Conservation (phyloP, 2,797 vertebrate species). For the Lacerta viridis region DNA sequence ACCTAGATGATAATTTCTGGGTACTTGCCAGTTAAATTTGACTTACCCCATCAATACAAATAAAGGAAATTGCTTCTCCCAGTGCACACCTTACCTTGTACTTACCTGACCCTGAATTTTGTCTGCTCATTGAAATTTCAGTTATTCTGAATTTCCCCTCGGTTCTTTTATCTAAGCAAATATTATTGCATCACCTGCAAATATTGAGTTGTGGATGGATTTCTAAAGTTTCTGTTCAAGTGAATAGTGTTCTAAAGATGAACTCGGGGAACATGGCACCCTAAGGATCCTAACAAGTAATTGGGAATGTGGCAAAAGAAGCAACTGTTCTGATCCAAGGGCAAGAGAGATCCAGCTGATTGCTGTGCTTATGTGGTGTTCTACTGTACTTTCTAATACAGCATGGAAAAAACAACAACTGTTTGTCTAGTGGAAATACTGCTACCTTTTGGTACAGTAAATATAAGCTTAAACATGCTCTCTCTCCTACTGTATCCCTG, state of each 20-base stretch:
- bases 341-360: neutral
- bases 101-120: conserved; percentile 77
- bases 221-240: neutral
- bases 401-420: fast-evolving
- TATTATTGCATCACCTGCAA: conserved; percentile 51
- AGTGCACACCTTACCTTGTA: conserved; percentile 68
- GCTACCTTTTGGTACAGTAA: neutral
- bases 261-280: neutral
- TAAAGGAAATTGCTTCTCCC: conserved; percentile 73
- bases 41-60: conserved; percentile 71
- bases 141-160: conserved; percentile 69
- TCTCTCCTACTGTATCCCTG: conserved; percentile 7
- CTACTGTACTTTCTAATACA: neutral
- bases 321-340: neutral
- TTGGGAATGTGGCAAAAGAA: neutral
- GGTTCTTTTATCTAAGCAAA: conserved; percentile 65
- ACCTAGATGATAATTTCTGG: conserved; percentile 54
- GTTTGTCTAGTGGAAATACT: conserved; percentile 53
- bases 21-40: conserved; percentile 72
- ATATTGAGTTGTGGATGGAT: conserved; percentile 51
- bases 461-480: neutral
- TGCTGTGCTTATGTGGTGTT: neutral
- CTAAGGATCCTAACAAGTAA: neutral
- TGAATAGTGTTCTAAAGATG: neutral
- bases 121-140: conserved; percentile 78